phyloP scores from a whole-genome alignment of 2,113 vertebrate genomes.

The Laticauda colubrina region DNA sequence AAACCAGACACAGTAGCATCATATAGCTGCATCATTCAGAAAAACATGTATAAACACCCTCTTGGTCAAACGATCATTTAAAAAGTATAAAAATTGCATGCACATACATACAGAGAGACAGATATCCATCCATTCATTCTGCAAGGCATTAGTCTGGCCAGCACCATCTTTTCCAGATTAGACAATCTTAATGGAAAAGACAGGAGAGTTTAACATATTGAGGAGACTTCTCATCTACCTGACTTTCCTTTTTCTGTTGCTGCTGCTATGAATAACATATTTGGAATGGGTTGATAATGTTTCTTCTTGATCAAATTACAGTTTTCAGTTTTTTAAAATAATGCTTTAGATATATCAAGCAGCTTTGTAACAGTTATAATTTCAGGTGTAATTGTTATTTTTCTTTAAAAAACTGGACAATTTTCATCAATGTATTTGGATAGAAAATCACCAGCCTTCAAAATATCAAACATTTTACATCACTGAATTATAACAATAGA shows the following conservation, averaged over 20 bases:
- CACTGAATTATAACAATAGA: not conserved
- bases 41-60: not conserved
- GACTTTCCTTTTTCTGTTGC: not conserved
- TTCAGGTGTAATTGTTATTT: not conserved
- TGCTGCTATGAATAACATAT: not conserved
- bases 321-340: not conserved
- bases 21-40: not conserved
- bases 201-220: not conserved
- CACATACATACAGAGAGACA: not conserved
- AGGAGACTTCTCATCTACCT: not conserved
- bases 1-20: not conserved
- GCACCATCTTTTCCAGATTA: not conserved
- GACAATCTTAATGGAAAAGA: not conserved
- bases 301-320: not conserved
- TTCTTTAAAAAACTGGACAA: not conserved
- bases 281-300: not conserved
- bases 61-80: not conserved
- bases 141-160: not conserved
- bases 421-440: not conserved
- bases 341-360: not conserved
- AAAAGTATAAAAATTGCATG: not conserved
- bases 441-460: not conserved
- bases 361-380: not conserved
- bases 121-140: not conserved
- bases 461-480: not conserved